Evolutionary conservation across 2,113 vertebrate genomes (phyloP), one percentile per base, ranked within the genome.

Genomic region (Pseudopodoces humilis): DNA sequence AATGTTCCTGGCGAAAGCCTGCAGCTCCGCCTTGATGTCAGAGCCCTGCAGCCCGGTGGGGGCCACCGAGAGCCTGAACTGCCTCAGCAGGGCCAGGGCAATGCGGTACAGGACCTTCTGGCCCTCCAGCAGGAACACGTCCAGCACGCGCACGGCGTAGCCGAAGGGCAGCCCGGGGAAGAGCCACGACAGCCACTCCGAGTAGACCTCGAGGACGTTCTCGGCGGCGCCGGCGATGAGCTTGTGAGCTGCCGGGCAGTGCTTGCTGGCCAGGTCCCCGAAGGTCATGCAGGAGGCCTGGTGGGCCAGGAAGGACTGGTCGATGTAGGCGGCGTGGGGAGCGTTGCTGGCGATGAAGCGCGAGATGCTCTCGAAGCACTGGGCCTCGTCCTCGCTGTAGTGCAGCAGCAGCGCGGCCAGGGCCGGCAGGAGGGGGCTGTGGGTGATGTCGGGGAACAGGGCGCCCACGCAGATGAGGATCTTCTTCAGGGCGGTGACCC

Each of bases 71-170:
- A 98, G 96, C 86, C 98, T 97, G 97, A 98, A 98, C 60, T 98
- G 98, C 93, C 97, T 97, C 24, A 99, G 98, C 81, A 99, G 93
- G 79, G 98, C 97, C 95, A 99, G 74, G 8, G 98, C 98, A 19
- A 99, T 98, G 60, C 98, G 98, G 97, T 98, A 99, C 18, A 99
- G 98, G 6, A 99, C 98, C 95, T 99, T 99, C 97, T 98, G 98
- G 39, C 98, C 99, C 84, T 99, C 98, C 59, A 98, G 86, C 35
- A 99, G 95, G 89, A 98, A 99, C 64, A 98, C 97, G 17, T 99
- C 98, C 58, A 99, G 96, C 49, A 99, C 96, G 2, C 98, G 97
- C 71, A 98, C 98, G 86, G 98, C 98, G 1, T 98, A 99, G 23
- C 85, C 97, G 94, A 99, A 99, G 3, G 98, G 99, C 25, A 99